A percentile compares a stretch with the other conserved stretches of the same genome.
Evolutionary conservation across 35 echinoderm and acorn worm genomes (phyloP).

Genomic region (Ophiothrix spiculata): DNA sequence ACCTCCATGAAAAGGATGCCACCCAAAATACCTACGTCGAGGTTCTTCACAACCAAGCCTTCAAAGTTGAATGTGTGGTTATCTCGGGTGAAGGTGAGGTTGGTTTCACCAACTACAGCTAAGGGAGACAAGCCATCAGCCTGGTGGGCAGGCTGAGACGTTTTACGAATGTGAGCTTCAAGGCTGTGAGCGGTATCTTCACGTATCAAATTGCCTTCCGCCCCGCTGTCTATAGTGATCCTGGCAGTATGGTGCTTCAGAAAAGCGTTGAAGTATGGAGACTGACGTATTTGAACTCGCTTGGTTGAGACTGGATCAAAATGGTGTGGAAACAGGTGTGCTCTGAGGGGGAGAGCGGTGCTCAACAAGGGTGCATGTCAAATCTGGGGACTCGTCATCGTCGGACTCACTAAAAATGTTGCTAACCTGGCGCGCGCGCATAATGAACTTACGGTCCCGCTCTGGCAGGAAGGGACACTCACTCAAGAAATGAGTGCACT

Average conservation of each 20-base stretch:
- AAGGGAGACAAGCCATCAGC: constrained; percentile 76
- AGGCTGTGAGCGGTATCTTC: constrained; percentile 32
- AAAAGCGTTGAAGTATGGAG: constrained; percentile 45
- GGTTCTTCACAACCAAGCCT: constrained; percentile 47
- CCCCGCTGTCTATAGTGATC: constrained; percentile 60
- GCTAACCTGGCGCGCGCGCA: constrained; percentile 35
- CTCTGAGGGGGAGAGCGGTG: background rate
- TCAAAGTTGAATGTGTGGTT: constrained; percentile 1
- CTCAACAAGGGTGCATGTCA: background rate
- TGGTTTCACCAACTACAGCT: constrained; percentile 33
- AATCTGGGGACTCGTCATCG: background rate
- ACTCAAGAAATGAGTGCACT: constrained; percentile 28
- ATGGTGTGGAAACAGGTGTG: background rate
- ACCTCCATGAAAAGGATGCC: constrained; percentile 53
- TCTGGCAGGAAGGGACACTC: constrained; percentile 53
- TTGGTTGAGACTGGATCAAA: too few species aligned
- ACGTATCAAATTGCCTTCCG: constrained; percentile 57
- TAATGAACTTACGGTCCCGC: constrained; percentile 21
- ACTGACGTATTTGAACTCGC: constrained; percentile 26
- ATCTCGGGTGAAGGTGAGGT: background rate
- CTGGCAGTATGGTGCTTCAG: constrained; percentile 26
- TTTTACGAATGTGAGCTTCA: constrained; percentile 3
- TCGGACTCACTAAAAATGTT: constrained; percentile 39
- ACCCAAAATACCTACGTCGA: constrained; percentile 44
- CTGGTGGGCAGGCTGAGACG: constrained; percentile 59